Percentiles rank a stretch among this genome's conserved stretches.
Evolutionary conservation across 2,888 invertebrate genomes (phyloP).

Genomic region (Urechis unicinctus): DNA sequence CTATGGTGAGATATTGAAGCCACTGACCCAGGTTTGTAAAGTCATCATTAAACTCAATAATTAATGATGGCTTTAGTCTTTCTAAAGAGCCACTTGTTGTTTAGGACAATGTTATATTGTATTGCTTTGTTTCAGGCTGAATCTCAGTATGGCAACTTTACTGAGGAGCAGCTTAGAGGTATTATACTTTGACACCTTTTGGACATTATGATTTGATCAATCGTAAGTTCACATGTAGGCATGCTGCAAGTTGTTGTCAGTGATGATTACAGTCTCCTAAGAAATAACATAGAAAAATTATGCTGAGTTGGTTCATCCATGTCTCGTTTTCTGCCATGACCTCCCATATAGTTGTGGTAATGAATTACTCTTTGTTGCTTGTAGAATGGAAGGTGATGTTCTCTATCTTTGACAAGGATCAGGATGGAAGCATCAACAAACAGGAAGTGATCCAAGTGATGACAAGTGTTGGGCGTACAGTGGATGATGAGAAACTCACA

Average conservation of each 20-base stretch:
- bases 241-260: too few species aligned
- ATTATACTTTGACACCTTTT: neutral
- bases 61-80: too few species aligned
- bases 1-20: neutral
- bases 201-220: neutral
- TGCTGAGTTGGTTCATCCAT: too few species aligned
- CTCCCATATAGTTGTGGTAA: too few species aligned
- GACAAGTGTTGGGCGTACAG: slow-evolving; percentile 7
- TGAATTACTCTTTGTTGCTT: too few species aligned
- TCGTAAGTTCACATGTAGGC: neutral
- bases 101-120: too few species aligned
- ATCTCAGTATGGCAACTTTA: neutral
- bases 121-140: neutral
- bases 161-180: neutral
- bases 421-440: slow-evolving; percentile 20
- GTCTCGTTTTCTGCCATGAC: too few species aligned
- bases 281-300: too few species aligned
- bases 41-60: too few species aligned
- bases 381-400: slow-evolving; percentile 13
- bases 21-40: too few species aligned
- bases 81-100: too few species aligned
- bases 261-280: too few species aligned
- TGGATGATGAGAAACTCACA: slow-evolving; percentile 9
- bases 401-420: slow-evolving; percentile 15
- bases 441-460: slow-evolving; percentile 9